Conservation (phyloP, 1,140 invertebrate species). For the Zaprionus inermis region DNA sequence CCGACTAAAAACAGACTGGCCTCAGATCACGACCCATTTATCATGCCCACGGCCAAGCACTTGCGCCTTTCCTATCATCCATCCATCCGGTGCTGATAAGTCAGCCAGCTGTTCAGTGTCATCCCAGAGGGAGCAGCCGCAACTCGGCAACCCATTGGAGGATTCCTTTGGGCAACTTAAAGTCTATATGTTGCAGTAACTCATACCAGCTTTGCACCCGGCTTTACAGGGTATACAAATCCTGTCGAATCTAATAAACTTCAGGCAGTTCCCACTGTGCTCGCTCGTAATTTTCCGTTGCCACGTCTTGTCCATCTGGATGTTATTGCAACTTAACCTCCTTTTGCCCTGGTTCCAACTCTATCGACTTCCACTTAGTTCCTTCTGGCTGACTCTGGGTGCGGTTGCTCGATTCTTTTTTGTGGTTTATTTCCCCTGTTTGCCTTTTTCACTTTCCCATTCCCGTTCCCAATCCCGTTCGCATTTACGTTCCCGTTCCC, state of each 20-base stretch:
- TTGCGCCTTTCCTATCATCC: no score
- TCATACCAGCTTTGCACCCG: background rate
- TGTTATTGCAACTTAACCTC: conserved; percentile 22
- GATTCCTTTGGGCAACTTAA: background rate
- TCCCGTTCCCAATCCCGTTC: background rate
- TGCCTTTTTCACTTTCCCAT: conserved; percentile 1
- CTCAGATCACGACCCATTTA: background rate
- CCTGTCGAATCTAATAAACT: background rate
- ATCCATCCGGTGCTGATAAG: background rate
- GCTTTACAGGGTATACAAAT: background rate
- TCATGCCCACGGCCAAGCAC: background rate
- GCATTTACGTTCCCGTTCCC: background rate
- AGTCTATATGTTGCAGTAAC: background rate
- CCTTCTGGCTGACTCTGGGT: conserved; percentile 31
- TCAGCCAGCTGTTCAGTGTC: conserved; percentile 25
- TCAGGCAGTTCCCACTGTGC: background rate
- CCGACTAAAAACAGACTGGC: background rate
- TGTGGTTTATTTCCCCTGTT: conserved; percentile 20
- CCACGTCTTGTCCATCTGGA: conserved; percentile 5
- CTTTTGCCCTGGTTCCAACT: conserved; percentile 16
- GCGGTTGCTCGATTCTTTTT: conserved; percentile 26
- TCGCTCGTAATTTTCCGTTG: conserved; percentile 14
- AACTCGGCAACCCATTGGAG: background rate
- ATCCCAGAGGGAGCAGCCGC: background rate
- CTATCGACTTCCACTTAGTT: conserved; percentile 23